A percentile compares a stretch with the other conserved stretches of the same genome.
These are phyloP conservation scores for Caradrina clavipalpis DNA, from an alignment of 2,888 invertebrate genomes.

Conservation along the genomic window DNA sequence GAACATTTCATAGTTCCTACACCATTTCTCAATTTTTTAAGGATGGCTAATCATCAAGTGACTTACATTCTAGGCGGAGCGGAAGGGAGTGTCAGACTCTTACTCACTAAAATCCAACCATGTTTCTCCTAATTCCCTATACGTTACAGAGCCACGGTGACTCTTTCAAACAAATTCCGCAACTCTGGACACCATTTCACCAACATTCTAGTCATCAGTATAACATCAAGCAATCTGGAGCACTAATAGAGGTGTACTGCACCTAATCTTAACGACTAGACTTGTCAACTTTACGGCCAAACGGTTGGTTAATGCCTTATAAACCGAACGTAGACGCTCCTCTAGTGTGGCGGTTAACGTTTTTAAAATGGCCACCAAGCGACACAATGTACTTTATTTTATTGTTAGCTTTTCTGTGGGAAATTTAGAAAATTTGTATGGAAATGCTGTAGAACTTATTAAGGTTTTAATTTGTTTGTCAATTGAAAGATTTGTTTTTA, in stretches of 20 bases:
- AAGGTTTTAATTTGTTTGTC: not conserved
- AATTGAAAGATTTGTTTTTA: not conserved
- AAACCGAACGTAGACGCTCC: conserved; percentile 67
- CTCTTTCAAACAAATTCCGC: too few species aligned
- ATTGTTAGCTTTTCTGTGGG: conserved; percentile 27
- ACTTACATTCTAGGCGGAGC: too few species aligned
- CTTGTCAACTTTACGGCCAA: conserved; percentile 81
- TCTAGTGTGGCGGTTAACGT: conserved; percentile 67
- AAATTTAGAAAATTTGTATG: conserved; percentile 9
- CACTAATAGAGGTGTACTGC: conserved; percentile 53
- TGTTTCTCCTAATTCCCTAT: too few species aligned
- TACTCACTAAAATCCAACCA: too few species aligned
- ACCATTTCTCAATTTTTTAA: not conserved
- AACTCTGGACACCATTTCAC: not conserved
- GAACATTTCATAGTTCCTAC: not conserved
- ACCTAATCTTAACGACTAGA: conserved; percentile 78
- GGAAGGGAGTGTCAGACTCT: too few species aligned
- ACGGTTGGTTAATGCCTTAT: conserved; percentile 80
- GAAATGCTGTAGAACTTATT: not conserved
- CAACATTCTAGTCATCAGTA: conserved; percentile 24
- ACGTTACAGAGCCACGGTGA: too few species aligned
- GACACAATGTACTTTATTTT: conserved; percentile 37
- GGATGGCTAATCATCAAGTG: too few species aligned
- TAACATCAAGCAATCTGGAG: conserved; percentile 37
- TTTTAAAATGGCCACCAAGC: conserved; percentile 77